These are phyloP conservation scores for Poecilus cupreus DNA, from an alignment of 2,888 invertebrate species.

Conservation along the genomic window DNA sequence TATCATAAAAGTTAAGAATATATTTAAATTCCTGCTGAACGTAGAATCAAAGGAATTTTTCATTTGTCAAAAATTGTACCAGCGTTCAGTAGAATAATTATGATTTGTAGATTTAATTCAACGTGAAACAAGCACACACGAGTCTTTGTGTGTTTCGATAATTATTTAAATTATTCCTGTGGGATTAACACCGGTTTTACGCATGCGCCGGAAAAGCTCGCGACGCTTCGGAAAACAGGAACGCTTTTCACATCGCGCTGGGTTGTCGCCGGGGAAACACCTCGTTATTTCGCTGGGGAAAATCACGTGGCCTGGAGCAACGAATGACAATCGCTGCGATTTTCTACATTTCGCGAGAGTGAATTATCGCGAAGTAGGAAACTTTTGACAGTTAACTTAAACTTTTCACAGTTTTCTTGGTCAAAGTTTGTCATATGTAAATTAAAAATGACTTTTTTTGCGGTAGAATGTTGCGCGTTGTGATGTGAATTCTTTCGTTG, in stretches of 20 bases:
- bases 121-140: neutral
- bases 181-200: neutral
- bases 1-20: no score
- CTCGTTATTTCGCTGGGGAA: neutral
- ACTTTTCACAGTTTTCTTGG: neutral
- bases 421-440: no score
- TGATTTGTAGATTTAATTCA: constrained; percentile 4
- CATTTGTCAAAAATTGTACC: neutral
- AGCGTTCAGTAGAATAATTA: neutral
- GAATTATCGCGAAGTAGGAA: neutral
- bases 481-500: no score
- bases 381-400: neutral
- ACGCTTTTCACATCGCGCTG: neutral
- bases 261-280: neutral
- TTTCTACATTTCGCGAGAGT: no score
- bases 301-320: constrained; percentile 17
- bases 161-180: constrained; percentile 42
- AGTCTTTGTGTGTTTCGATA: neutral
- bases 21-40: neutral
- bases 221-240: no score
- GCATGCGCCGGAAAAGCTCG: constrained; percentile 1
- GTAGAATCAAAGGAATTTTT: neutral
- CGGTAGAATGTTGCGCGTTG: neutral
- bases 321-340: neutral
- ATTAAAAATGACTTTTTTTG: neutral